These are phyloP conservation scores for Pseudochirops corinnae DNA, from an alignment of 2,797 vertebrate genomes.

Conservation along the genomic window DNA sequence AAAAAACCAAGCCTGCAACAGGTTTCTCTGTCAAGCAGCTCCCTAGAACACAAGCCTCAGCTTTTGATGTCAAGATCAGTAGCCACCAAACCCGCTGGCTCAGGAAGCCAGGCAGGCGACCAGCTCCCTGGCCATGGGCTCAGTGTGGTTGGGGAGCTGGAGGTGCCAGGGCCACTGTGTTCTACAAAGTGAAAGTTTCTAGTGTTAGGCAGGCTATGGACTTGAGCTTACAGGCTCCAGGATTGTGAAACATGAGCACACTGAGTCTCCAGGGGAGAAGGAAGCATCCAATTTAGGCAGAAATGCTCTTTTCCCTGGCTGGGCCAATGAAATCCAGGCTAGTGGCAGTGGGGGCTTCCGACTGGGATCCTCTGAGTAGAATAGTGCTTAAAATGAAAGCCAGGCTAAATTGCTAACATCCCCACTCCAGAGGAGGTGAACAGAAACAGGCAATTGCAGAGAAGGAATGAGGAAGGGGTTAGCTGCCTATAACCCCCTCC, in stretches of 20 bases:
- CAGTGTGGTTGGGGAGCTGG: constrained; percentile 35
- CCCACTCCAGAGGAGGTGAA: constrained; percentile 68
- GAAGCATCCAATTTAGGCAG: constrained; percentile 79
- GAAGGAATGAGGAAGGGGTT: constrained; percentile 51
- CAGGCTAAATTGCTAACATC: constrained; percentile 69
- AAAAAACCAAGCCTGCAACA: constrained; percentile 63
- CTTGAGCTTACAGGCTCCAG: constrained; percentile 70
- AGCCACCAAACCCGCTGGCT: constrained; percentile 52
- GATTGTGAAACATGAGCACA: constrained; percentile 77
- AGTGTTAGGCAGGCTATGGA: constrained; percentile 74
- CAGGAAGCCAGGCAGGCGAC: constrained; percentile 53
- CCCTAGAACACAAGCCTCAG: constrained; percentile 65
- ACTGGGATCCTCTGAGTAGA: constrained; percentile 63
- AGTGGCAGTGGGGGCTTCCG: constrained; percentile 64
- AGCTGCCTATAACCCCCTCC: neutral
- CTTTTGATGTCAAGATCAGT: constrained; percentile 60
- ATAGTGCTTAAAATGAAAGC: constrained; percentile 76
- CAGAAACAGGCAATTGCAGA: constrained; percentile 63
- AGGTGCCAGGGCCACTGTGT: constrained; percentile 50
- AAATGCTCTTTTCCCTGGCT: constrained; percentile 73
- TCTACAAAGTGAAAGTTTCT: constrained; percentile 74
- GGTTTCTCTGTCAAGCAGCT: constrained; percentile 73
- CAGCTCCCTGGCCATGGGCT: constrained; percentile 28
- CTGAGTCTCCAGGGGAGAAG: constrained; percentile 77
- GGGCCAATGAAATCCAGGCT: constrained; percentile 68